phyloP scores from a whole-genome alignment of 2,797 vertebrate genomes.

The Coracias cyanogaster region DNA sequence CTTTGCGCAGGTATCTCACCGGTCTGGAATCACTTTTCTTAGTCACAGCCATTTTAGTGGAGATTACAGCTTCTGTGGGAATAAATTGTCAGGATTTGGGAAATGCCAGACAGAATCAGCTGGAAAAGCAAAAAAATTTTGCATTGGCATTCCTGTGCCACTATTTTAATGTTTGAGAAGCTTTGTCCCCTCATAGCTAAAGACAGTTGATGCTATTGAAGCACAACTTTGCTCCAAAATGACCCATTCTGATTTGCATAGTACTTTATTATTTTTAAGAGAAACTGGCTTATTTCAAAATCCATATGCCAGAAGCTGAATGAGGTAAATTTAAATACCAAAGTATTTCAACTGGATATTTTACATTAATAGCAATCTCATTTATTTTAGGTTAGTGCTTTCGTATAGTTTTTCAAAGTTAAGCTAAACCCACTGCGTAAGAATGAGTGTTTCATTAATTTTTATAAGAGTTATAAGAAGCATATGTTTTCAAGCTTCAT shows the following conservation, averaged over 20 bases:
- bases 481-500: slow-evolving; percentile 62
- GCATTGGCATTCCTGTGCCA: not conserved
- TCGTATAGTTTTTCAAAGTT: slow-evolving; percentile 50
- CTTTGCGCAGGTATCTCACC: accelerated
- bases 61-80: not conserved
- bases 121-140: not conserved
- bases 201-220: not conserved
- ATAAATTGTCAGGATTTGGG: not conserved
- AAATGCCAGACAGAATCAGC: slow-evolving; percentile 1
- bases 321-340: slow-evolving; percentile 27
- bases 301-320: not conserved
- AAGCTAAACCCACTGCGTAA: not conserved
- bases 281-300: not conserved
- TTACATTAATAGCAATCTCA: slow-evolving; percentile 43
- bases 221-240: not conserved
- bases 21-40: not conserved
- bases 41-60: not conserved
- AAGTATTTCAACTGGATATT: slow-evolving; percentile 1
- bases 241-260: not conserved
- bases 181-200: not conserved
- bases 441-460: slow-evolving; percentile 69
- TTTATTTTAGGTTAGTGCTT: slow-evolving; percentile 33
- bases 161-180: not conserved
- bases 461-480: slow-evolving; percentile 64
- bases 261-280: not conserved